Percentiles rank a stretch among this genome's conserved stretches.
These are phyloP conservation scores for Selene dorsalis DNA, from an alignment of 2,797 vertebrate genomes.

Conservation along the genomic window DNA sequence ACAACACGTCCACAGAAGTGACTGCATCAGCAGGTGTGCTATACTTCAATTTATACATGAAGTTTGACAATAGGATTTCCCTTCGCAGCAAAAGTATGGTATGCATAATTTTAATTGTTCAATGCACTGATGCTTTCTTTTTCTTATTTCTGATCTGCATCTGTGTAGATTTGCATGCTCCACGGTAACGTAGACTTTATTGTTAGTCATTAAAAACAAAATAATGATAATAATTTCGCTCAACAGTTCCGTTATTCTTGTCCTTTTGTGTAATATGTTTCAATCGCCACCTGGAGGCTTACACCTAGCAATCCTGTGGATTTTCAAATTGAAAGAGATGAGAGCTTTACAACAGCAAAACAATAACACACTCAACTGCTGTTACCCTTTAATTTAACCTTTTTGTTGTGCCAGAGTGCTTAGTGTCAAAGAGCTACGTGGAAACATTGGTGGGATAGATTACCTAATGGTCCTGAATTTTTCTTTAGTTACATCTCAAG, in stretches of 20 bases:
- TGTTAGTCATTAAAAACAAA: neutral
- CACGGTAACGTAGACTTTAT: slow-evolving; percentile 2
- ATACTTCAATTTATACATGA: neutral
- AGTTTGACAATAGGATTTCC: slow-evolving; percentile 3
- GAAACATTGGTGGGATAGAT: slow-evolving; percentile 25
- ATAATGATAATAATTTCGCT: slow-evolving; percentile 7
- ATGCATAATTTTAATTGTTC: slow-evolving; percentile 6
- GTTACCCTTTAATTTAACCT: slow-evolving; percentile 40
- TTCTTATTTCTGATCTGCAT: slow-evolving; percentile 13
- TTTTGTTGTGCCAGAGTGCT: slow-evolving; percentile 16
- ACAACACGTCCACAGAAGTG: neutral
- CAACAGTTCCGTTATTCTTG: slow-evolving; percentile 9
- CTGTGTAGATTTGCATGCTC: slow-evolving; percentile 24
- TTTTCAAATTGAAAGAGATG: slow-evolving; percentile 25
- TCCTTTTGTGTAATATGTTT: slow-evolving; percentile 19
- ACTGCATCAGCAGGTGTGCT: neutral
- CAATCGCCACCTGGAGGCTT: slow-evolving; percentile 16
- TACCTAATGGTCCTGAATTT: slow-evolving; percentile 1
- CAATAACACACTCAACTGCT: slow-evolving; percentile 6
- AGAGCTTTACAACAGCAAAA: slow-evolving; percentile 23
- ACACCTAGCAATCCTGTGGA: slow-evolving; percentile 10
- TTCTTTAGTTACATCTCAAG: slow-evolving; percentile 6
- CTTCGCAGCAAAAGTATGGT: neutral
- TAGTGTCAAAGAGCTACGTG: slow-evolving; percentile 38
- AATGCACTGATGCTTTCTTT: neutral